These are phyloP conservation scores for Coelopa frigida DNA, from an alignment of 1,140 invertebrate species.

Conservation along the genomic window DNA sequence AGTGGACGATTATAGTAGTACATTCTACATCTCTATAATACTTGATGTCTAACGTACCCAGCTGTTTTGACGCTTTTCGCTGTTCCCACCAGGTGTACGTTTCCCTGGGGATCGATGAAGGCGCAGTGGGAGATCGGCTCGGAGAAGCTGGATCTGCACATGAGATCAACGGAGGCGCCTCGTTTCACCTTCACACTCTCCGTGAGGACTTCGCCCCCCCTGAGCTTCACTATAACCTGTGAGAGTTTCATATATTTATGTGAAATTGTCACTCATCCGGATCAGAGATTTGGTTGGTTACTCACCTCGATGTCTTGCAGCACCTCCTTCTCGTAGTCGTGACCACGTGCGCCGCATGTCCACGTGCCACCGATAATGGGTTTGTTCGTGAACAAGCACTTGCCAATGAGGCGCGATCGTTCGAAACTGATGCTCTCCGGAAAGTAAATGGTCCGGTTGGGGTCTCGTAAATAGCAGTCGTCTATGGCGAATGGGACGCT, in stretches of 20 bases:
- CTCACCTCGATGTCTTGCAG: conserved; percentile 14
- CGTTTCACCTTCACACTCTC: conserved; percentile 6
- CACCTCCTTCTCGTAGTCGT: conserved; percentile 14
- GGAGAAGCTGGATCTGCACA: conserved; percentile 13
- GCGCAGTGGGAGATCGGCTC: conserved; percentile 15
- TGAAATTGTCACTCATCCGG: neutral
- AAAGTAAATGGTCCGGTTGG: conserved; percentile 14
- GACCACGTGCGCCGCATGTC: conserved; percentile 14
- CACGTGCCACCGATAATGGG: conserved; percentile 11
- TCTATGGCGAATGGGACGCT: conserved; percentile 13
- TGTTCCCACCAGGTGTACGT: conserved; percentile 13
- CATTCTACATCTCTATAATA: neutral
- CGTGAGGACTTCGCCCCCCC: conserved; percentile 12
- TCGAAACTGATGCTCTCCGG: conserved; percentile 13
- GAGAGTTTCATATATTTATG: neutral
- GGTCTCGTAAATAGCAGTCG: conserved; percentile 14
- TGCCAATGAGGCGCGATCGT: conserved; percentile 4
- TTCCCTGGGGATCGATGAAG: conserved; percentile 14
- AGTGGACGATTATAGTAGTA: neutral
- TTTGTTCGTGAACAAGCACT: conserved; percentile 13
- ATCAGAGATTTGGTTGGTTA: neutral
- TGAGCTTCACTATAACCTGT: conserved; percentile 13
- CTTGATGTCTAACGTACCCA: no score
- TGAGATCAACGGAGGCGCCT: conserved; percentile 9
- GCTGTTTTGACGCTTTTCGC: conserved; percentile 11